Percentiles rank a stretch among this genome's conserved stretches.
Conservation (phyloP, 2,797 vertebrate species). For the Sorex maritimensis region DNA sequence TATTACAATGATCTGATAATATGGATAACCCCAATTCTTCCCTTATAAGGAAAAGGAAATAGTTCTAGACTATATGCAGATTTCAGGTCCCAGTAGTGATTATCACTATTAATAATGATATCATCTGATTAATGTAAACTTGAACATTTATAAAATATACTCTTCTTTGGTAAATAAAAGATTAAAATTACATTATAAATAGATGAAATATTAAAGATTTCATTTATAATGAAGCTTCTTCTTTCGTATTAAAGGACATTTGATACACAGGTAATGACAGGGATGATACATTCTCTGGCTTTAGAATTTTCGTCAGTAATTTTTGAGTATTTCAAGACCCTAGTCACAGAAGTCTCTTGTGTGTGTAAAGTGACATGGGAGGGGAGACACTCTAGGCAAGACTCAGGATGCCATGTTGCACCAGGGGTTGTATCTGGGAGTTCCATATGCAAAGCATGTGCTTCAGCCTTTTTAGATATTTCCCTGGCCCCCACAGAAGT, state of each 20-base stretch:
- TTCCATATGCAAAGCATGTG: no score
- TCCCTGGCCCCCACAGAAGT: background rate
- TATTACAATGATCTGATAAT: slow-evolving; percentile 19
- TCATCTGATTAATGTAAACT: slow-evolving; percentile 59
- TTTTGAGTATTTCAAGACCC: background rate
- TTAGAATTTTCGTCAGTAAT: slow-evolving; percentile 9
- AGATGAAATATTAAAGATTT: slow-evolving; percentile 16
- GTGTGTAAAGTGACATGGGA: no score
- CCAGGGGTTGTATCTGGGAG: no score
- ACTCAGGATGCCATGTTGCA: no score
- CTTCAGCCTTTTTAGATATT: no score
- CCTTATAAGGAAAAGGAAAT: slow-evolving; percentile 51
- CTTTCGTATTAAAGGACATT: slow-evolving; percentile 31
- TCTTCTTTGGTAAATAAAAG: slow-evolving; percentile 23
- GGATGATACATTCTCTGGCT: background rate
- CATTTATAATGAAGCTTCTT: slow-evolving; percentile 25
- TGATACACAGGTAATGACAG: background rate
- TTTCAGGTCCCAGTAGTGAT: background rate
- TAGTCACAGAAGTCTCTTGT: background rate
- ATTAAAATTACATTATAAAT: slow-evolving; percentile 55
- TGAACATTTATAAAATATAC: background rate
- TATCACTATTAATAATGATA: background rate
- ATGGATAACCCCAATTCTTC: slow-evolving; percentile 5
- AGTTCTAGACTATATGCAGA: slow-evolving; percentile 30
- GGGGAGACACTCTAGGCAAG: no score